These are phyloP conservation scores for Tauraco hartlaubi DNA, from an alignment of 2,797 vertebrate species.

Conservation along the genomic window DNA sequence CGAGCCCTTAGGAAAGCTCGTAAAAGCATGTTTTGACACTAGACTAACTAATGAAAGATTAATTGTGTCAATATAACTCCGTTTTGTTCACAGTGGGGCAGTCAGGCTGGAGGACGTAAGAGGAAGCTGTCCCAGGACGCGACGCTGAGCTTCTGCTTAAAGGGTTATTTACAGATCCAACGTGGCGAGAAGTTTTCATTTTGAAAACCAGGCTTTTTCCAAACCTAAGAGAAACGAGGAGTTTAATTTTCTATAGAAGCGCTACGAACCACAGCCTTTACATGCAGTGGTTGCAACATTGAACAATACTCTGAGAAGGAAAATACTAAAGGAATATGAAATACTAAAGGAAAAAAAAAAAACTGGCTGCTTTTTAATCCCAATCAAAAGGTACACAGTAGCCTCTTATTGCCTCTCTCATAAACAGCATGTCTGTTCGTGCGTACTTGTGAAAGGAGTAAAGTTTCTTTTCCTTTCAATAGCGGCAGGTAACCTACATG, in stretches of 20 bases:
- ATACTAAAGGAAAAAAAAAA: background rate
- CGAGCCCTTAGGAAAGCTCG: background rate
- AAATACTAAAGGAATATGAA: slow-evolving; percentile 13
- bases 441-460: background rate
- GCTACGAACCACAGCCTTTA: background rate
- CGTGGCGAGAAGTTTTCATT: background rate
- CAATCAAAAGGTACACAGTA: background rate
- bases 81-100: slow-evolving; percentile 27
- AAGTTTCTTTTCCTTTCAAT: background rate
- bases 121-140: background rate
- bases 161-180: background rate
- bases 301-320: background rate
- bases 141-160: background rate
- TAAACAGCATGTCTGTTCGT: background rate
- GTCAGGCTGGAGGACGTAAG: background rate
- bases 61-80: slow-evolving; percentile 26
- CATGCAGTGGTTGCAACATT: background rate
- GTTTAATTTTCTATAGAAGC: background rate
- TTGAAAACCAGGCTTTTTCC: background rate
- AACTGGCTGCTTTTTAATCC: background rate
- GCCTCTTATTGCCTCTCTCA: background rate
- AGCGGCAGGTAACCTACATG: background rate
- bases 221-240: background rate
- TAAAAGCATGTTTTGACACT: slow-evolving; percentile 24
- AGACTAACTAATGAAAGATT: slow-evolving; percentile 39